Percentiles rank a stretch among this genome's conserved stretches.
These are phyloP conservation scores for Rhopalosiphum padi DNA, from an alignment of 1,140 invertebrate species.

Conservation along the genomic window DNA sequence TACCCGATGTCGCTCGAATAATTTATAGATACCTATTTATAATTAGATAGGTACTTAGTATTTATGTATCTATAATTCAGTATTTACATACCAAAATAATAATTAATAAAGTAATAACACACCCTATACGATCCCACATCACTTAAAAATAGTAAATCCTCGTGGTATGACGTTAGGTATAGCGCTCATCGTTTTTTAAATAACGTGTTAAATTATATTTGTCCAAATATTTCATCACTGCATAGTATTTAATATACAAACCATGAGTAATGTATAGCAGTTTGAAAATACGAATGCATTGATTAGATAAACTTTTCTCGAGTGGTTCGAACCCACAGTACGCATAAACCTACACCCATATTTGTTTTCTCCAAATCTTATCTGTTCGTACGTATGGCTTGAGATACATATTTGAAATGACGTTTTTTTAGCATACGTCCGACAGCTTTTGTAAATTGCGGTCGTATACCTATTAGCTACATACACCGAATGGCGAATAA, in stretches of 20 bases:
- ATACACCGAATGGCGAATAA: background rate
- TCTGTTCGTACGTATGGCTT: background rate
- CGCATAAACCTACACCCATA: conserved; percentile 35
- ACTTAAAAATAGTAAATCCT: background rate
- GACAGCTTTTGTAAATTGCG: background rate
- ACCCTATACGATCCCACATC: background rate
- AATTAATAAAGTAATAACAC: background rate
- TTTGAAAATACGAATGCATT: background rate
- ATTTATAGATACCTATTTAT: background rate
- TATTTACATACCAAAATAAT: background rate
- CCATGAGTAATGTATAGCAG: background rate
- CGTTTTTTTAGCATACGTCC: conserved; percentile 11
- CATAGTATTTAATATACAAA: background rate
- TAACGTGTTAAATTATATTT: background rate
- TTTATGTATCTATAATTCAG: background rate
- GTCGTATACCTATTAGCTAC: background rate
- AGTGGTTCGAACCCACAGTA: background rate
- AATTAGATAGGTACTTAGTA: background rate
- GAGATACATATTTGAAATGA: background rate
- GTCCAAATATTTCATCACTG: background rate
- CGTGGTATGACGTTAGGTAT: background rate
- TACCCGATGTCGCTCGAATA: background rate
- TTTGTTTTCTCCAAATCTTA: conserved; percentile 35
- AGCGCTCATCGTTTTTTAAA: background rate
- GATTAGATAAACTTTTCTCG: conserved; percentile 49